A percentile compares a stretch with the other conserved stretches of the same genome.
phyloP scores from a whole-genome alignment of 2,113 vertebrate genomes.

The Leptocoma aspasia region DNA sequence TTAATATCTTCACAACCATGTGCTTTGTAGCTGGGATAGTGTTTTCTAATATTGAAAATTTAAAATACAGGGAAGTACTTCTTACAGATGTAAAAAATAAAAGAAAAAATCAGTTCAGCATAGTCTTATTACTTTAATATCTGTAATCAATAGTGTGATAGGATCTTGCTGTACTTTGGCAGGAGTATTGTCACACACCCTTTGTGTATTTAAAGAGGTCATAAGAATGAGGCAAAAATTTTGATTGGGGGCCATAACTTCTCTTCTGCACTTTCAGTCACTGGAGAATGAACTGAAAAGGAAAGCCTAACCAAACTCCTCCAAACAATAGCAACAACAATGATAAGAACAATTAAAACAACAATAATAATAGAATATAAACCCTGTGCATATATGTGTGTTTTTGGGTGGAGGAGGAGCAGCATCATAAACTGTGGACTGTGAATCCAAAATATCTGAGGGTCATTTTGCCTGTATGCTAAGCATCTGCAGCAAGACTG shows the following conservation, averaged over 20 bases:
- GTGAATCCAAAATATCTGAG: background rate
- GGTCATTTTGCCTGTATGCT: background rate
- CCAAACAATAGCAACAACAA: background rate
- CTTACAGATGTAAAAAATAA: background rate
- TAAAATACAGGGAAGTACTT: background rate
- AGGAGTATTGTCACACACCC: background rate
- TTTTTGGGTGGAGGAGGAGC: background rate
- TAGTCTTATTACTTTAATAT: background rate
- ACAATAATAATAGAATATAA: background rate
- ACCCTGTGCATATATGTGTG: background rate
- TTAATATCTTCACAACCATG: slow-evolving; percentile 19
- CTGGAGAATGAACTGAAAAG: background rate
- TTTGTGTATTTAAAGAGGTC: background rate
- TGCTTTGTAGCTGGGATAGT: background rate
- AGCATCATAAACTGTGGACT: background rate
- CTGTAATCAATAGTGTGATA: background rate
- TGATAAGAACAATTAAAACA: background rate
- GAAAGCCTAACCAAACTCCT: background rate
- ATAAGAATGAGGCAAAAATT: background rate
- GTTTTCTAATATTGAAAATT: slow-evolving; percentile 3
- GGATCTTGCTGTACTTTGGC: background rate
- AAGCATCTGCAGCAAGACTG: background rate
- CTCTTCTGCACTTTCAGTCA: background rate
- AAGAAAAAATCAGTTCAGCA: background rate
- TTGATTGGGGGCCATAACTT: background rate